These are phyloP conservation scores for Lasius platythorax DNA, from an alignment of 2,888 invertebrate species.

Conservation along the genomic window DNA sequence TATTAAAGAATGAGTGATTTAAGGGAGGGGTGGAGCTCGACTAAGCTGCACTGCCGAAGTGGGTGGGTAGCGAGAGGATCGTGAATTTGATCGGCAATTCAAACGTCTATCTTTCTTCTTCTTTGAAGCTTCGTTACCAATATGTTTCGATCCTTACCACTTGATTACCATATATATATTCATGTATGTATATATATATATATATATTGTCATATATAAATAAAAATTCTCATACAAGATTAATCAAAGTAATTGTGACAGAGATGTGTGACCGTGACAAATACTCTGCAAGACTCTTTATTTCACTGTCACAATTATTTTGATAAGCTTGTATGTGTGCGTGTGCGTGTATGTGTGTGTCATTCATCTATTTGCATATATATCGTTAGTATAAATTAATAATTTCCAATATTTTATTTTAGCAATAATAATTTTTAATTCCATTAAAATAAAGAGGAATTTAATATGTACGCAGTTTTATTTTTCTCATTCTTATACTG, in stretches of 20 bases:
- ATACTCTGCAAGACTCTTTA: background rate
- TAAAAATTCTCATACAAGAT: background rate
- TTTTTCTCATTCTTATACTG: background rate
- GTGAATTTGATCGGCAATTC: constrained; percentile 84
- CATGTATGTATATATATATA: no score
- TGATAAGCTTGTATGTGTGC: background rate
- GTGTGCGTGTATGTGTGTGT: no score
- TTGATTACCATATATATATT: constrained; percentile 24
- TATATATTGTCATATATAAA: background rate
- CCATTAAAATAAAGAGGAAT: background rate
- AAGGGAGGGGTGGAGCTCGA: constrained; percentile 84
- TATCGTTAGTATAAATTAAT: background rate
- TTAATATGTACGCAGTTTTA: background rate
- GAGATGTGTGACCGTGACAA: background rate
- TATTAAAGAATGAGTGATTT: constrained; percentile 86
- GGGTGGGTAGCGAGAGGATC: constrained; percentile 81
- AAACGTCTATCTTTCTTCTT: constrained; percentile 64
- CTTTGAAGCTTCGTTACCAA: constrained; percentile 68
- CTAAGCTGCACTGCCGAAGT: constrained; percentile 78
- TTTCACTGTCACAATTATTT: background rate
- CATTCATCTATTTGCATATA: background rate
- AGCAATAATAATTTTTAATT: background rate
- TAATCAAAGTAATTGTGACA: background rate
- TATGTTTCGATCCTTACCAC: constrained; percentile 45
- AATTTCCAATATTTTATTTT: background rate